These are phyloP conservation scores for Tenthredo mesomela DNA, from an alignment of 2,888 invertebrate genomes.

Conservation along the genomic window DNA sequence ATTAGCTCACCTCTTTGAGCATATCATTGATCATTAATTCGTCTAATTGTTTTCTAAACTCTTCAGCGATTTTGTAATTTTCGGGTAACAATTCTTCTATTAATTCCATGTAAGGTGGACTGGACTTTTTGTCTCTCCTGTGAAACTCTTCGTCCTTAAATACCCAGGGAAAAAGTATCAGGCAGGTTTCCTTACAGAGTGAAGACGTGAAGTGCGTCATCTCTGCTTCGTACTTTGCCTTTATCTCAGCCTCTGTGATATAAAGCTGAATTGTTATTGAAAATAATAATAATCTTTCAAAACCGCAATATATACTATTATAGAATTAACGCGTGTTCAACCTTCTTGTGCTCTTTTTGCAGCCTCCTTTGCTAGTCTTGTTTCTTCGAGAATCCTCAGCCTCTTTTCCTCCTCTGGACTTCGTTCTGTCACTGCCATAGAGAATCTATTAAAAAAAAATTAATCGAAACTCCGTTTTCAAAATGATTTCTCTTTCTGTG, in stretches of 20 bases:
- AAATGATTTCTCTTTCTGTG: not conserved
- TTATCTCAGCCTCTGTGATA: slow-evolving; percentile 68
- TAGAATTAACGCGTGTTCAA: slow-evolving; percentile 53
- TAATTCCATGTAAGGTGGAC: slow-evolving; percentile 72
- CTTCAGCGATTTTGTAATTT: slow-evolving; percentile 70
- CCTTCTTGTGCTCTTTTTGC: slow-evolving; percentile 71
- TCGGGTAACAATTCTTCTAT: slow-evolving; percentile 69
- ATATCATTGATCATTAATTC: slow-evolving; percentile 67
- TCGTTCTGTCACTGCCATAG: slow-evolving; percentile 74
- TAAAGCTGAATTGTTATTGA: not conserved
- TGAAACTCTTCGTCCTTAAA: slow-evolving; percentile 75
- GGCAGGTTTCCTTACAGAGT: slow-evolving; percentile 69
- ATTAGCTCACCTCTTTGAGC: slow-evolving; percentile 66
- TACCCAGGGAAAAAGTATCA: slow-evolving; percentile 74
- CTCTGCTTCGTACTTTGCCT: slow-evolving; percentile 71
- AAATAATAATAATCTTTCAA: not conserved
- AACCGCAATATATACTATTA: not conserved
- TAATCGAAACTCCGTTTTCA: not conserved
- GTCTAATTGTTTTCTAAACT: slow-evolving; percentile 68
- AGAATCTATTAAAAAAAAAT: slow-evolving; percentile 65
- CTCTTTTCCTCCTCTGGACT: slow-evolving; percentile 79
- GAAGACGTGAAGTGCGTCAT: slow-evolving; percentile 69
- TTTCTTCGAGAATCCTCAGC: slow-evolving; percentile 68
- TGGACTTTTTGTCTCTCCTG: slow-evolving; percentile 71
- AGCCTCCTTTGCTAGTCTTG: slow-evolving; percentile 69